A percentile compares a stretch with the other conserved stretches of the same genome.
Evolutionary conservation across 2,797 vertebrate species (phyloP).

Genomic region (Ceyx erithaca): DNA sequence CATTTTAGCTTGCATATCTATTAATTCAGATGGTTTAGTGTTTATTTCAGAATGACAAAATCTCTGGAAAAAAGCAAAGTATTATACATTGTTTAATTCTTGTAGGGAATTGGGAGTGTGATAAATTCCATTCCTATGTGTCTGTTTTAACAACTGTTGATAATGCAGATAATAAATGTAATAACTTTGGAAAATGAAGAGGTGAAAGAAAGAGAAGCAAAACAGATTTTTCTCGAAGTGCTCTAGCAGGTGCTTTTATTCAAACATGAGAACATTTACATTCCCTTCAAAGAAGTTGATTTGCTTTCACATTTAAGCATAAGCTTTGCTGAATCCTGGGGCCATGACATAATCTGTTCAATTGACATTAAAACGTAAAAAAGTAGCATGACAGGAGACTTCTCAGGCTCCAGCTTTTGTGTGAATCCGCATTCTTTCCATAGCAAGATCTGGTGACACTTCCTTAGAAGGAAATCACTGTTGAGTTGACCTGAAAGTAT

Average conservation of each 20-base stretch:
- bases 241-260: constrained; percentile 12
- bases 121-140: constrained; percentile 10
- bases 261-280: background rate
- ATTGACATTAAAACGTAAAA: background rate
- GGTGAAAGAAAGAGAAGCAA: background rate
- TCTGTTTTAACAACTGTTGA: constrained; percentile 4
- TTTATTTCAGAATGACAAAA: constrained; percentile 30
- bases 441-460: background rate
- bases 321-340: background rate
- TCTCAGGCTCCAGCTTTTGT: background rate
- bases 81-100: background rate
- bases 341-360: background rate
- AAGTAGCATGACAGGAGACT: background rate
- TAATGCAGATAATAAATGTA: constrained; percentile 4
- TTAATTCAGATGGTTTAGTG: constrained; percentile 34
- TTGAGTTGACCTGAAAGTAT: background rate
- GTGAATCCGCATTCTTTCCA: background rate
- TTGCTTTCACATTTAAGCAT: background rate
- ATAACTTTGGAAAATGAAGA: background rate
- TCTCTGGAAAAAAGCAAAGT: background rate
- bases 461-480: background rate
- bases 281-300: background rate
- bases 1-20: background rate
- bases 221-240: background rate
- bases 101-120: background rate